Evolutionary conservation across 1,140 invertebrate species (phyloP), one percentile per base, ranked within the genome.

Genomic region (Aphaenogaster rudis): DNA sequence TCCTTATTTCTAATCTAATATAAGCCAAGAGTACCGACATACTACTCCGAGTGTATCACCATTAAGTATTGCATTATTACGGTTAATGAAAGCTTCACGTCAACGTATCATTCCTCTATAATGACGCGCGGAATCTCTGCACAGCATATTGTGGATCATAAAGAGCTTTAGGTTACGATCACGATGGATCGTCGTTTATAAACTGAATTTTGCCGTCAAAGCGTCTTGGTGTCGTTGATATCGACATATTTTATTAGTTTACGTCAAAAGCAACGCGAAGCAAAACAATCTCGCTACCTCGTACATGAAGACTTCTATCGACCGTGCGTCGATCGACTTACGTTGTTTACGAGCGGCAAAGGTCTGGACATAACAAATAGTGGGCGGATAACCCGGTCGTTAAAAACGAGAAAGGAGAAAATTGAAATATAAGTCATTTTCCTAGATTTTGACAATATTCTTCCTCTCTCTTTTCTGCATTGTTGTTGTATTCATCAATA

Each of bases 181-280:
- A 21, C 17, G 1, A 42, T 8, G 17, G 15, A 69, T 1, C n/a
- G 13, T 74, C 72, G 6, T 78, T 78, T 78, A 80, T 71, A 71
- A 80, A 54, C 36, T 69, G 36, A 45, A 45, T 71, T 81, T 45
- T 54, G 21, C 13, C 5, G 13, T 36, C n/a, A 28, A 28, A 63
- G 42, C n/a, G 28, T 76, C n/a, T 74, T 45, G 17, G n/a, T 63
- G 13, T 28, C 42, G 4, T 45, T 59, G 69, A 33, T 76, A 61
- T 61, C 54, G 80, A 74, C 80, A 76, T 6, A 61, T 84, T 84
- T 84, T 84, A 84, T 82, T 82, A 59, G 42, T 74, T 84, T 63
- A 76, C 33, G 28, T 84, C 54, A 21, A 48, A 72, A 61, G 3
- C 45, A 84, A 63, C 42, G 17, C 33, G 50, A 50, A 74, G 28